These are phyloP conservation scores for Choreutis nemorana DNA, from an alignment of 2,888 invertebrate genomes.

Conservation along the genomic window DNA sequence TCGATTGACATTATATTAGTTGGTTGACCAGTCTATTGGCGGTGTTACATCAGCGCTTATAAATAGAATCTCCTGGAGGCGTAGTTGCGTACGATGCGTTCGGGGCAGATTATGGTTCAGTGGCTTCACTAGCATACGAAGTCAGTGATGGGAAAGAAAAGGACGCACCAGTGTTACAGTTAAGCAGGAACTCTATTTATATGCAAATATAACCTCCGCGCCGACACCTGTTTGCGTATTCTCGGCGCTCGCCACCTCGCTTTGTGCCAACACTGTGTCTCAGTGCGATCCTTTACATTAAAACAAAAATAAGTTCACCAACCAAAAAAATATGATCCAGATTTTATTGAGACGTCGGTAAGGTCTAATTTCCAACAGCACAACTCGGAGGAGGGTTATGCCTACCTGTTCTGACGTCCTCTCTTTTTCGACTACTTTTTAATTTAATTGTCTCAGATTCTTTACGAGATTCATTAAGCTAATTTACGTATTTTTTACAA, in stretches of 20 bases:
- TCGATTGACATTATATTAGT: conserved; percentile 26
- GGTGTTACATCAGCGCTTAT: conserved; percentile 52
- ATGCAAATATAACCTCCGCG: conserved; percentile 65
- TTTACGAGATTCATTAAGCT: conserved; percentile 20
- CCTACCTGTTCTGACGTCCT: conserved; percentile 16
- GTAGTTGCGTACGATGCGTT: conserved; percentile 42
- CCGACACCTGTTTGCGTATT: conserved; percentile 67
- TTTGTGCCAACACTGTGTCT: conserved; percentile 52
- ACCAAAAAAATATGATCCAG: conserved; percentile 14
- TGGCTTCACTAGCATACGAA: conserved; percentile 40
- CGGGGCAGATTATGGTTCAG: conserved; percentile 46
- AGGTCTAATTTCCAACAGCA: conserved; percentile 8
- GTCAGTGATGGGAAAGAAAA: conserved; percentile 42
- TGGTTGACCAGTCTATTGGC: conserved; percentile 32
- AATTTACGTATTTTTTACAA: conserved; percentile 20
- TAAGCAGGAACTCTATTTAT: conserved; percentile 68
- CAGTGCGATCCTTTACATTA: conserved; percentile 44
- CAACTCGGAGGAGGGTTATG: conserved; percentile 8
- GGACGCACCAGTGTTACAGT: conserved; percentile 59
- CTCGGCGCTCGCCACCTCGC: conserved; percentile 47
- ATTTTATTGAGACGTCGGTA: conserved; percentile 16
- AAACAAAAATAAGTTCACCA: conserved; percentile 21
- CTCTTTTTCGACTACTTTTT: conserved; percentile 20
- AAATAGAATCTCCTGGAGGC: conserved; percentile 61
- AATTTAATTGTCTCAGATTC: conserved; percentile 20